Conservation (phyloP, 2,888 invertebrate species). For the Protonemura montana region DNA sequence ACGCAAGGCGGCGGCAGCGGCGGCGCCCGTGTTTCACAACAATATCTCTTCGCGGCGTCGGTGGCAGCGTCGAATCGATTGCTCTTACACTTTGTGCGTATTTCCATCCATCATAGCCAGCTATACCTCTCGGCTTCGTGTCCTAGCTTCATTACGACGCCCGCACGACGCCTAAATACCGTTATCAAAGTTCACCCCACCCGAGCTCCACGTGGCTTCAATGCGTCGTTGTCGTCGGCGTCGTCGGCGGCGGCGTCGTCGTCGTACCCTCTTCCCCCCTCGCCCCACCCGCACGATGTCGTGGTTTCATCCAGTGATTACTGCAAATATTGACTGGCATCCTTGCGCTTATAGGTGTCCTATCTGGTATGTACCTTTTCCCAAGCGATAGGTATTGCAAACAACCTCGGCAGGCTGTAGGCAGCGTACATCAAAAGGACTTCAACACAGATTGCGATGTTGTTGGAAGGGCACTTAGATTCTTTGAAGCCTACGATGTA, state of each 20-base stretch:
- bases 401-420: not conserved
- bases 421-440: no score
- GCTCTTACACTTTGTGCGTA: conserved; percentile 40
- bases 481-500: no score
- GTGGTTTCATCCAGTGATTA: not conserved
- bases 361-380: not conserved
- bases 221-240: not conserved
- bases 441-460: no score
- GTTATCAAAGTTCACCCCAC: conserved; percentile 37
- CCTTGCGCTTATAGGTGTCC: not conserved
- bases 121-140: conserved; percentile 20
- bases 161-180: conserved; percentile 39
- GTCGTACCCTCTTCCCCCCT: not conserved
- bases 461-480: no score
- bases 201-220: conserved; percentile 1
- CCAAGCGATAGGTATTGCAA: not conserved
- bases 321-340: not conserved
- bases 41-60: conserved; percentile 23
- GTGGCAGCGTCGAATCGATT: conserved; percentile 16
- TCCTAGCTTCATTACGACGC: conserved; percentile 36
- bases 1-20: not conserved
- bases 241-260: not conserved
- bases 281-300: not conserved
- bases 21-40: conserved; percentile 31
- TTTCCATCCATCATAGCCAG: conserved; percentile 29